Evolutionary conservation across 2,888 invertebrate species (phyloP).

Genomic region (Latrodectus elegans): DNA sequence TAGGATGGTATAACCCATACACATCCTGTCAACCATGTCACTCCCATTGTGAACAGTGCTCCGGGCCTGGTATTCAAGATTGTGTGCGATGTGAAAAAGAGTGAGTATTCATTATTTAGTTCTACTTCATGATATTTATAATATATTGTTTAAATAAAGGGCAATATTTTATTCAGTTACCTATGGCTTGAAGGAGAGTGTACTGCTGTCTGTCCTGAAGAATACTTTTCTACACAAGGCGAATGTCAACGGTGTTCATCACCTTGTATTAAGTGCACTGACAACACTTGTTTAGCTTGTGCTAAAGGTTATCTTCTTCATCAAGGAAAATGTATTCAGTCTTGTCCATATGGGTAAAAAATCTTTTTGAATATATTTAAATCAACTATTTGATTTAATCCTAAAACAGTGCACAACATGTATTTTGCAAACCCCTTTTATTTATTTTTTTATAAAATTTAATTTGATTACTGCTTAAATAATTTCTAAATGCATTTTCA

Average conservation of each 20-base stretch:
- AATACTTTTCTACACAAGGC: slow-evolving; percentile 40
- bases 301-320: slow-evolving; percentile 32
- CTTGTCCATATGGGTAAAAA: slow-evolving; percentile 54
- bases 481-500: no score
- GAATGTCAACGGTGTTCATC: slow-evolving; percentile 41
- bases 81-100: slow-evolving; percentile 55
- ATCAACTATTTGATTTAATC: no score
- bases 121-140: not conserved
- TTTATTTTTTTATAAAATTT: no score
- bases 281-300: slow-evolving; percentile 78
- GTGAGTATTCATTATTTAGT: slow-evolving; percentile 1
- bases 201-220: slow-evolving; percentile 64
- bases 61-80: slow-evolving; percentile 56
- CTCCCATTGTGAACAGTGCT: slow-evolving; percentile 69
- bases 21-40: slow-evolving; percentile 68
- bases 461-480: no score
- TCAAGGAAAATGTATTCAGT: slow-evolving; percentile 31
- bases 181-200: slow-evolving; percentile 45
- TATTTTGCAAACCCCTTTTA: no score
- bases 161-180: not conserved
- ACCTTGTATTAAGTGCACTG: slow-evolving; percentile 52
- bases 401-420: no score
- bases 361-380: no score
- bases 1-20: slow-evolving; percentile 27
- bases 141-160: no score